Evolutionary conservation across 23 tunicate genomes (phyloP), one percentile per base, ranked within the genome.

Genomic region (Trididemnum miniatum): DNA sequence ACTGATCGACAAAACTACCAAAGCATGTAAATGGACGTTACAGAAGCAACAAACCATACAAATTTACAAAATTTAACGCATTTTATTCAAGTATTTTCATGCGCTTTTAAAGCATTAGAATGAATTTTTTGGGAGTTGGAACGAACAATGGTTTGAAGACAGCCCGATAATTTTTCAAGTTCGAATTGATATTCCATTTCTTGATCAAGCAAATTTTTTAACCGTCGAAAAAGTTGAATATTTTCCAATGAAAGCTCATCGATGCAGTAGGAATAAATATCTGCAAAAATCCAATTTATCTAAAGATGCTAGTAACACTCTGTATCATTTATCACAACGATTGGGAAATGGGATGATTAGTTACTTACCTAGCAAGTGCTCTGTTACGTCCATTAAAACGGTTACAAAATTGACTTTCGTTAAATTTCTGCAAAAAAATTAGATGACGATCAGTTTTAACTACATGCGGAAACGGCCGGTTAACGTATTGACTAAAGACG

Each of bases 91-190:
- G 9, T 44, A 7, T 7, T 44, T 44, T 44, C 54, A 7, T 44
- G 54, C 9, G 9, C 54, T 44, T 44, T 44, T 44, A 44, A 44
- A 62, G 67, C 67, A 26, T 67, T 67, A 4, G n/a, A 31, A 9
- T 67, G 75, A 30, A 74, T 36, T 1, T 28, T 74, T 39, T 74
- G 79, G 2, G 79, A 28, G 37, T 78, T 78, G 2, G 69, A 54
- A 5, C 69, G 34, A 25, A 86, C 52, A 25, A 86, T 36, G 15
- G 84, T 73, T 54, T 90, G 91, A 36, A 85, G 51, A 34, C 86
- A 80, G 20, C 96, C 96, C 34, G 82, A 27, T 9, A 90, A 26
- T 31, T 83, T 86, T 38, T 80, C 52, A 83, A 90, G 74, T 35
- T 85, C 85, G n/a, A 54, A 28, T 31, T 91, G 90, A 23, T 84